Conservation (phyloP, 2,113 vertebrate genomes). For the Enhydra lutris region DNA sequence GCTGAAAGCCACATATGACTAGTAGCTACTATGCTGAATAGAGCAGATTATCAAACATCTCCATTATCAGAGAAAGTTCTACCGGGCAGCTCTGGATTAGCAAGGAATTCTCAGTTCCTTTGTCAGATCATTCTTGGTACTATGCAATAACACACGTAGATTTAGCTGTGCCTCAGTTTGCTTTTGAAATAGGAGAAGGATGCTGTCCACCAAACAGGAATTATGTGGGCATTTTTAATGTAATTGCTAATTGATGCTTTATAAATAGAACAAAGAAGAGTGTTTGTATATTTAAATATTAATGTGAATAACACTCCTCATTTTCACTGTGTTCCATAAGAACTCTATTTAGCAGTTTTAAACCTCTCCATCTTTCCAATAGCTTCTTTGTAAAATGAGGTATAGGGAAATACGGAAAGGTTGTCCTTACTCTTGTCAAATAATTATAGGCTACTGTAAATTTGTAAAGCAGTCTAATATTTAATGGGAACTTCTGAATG, state of each 20-base stretch:
- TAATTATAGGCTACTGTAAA: constrained; percentile 42
- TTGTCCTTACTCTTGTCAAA: constrained; percentile 23
- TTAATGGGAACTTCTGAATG: constrained; percentile 34
- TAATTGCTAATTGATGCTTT: constrained; percentile 61
- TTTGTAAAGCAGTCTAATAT: not conserved
- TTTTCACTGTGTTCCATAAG: not conserved
- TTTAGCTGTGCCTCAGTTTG: not conserved
- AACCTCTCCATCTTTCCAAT: constrained; percentile 10
- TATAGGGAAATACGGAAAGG: not conserved
- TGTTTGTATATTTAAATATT: constrained; percentile 59
- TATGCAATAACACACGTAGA: not conserved
- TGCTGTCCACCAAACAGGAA: not conserved
- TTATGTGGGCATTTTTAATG: constrained; percentile 40
- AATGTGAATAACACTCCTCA: not conserved
- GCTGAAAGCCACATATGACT: not conserved
- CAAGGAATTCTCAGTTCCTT: not conserved
- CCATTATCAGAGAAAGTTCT: not conserved
- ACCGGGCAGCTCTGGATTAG: not conserved
- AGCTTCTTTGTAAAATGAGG: not conserved
- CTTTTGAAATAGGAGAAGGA: not conserved
- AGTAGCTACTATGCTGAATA: not conserved
- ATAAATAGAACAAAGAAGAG: constrained; percentile 48
- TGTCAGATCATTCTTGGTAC: not conserved
- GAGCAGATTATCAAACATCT: not conserved
- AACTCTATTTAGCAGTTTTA: not conserved